Evolutionary conservation across 2,888 invertebrate species (phyloP).

Genomic region (Tetragnatha montana): DNA sequence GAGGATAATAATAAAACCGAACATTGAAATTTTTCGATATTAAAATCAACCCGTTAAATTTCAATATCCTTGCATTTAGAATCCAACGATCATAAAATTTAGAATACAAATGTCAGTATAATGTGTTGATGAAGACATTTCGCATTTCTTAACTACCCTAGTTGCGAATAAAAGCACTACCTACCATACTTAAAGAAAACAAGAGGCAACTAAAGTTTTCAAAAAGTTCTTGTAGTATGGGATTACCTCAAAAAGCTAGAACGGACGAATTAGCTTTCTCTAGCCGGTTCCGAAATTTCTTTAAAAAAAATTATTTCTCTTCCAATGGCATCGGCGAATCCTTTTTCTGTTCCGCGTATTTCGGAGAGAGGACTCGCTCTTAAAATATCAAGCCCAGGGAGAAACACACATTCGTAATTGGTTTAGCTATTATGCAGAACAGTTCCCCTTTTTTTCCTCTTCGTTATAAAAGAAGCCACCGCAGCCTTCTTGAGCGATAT

Average conservation of each 20-base stretch:
- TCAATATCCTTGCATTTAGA: too few species aligned
- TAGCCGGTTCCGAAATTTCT: not conserved
- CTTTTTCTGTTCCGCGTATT: not conserved
- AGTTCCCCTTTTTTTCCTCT: constrained; percentile 38
- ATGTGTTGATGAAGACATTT: too few species aligned
- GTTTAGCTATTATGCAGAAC: constrained; percentile 70
- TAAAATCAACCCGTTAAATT: too few species aligned
- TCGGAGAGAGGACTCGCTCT: constrained; percentile 6
- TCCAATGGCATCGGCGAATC: not conserved
- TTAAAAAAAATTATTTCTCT: constrained; percentile 14
- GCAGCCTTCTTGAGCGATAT: constrained; percentile 60
- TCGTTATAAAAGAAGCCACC: constrained; percentile 47
- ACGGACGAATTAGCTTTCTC: not conserved
- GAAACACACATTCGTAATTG: constrained; percentile 67
- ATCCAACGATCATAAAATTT: too few species aligned
- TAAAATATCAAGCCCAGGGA: constrained; percentile 41
- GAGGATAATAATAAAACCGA: too few species aligned
- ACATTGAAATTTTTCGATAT: too few species aligned
- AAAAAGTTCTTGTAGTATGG: not conserved
- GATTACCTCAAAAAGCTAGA: not conserved
- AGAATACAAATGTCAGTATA: too few species aligned
- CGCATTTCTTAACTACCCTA: too few species aligned
- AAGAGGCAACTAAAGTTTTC: too few species aligned
- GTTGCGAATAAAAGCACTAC: too few species aligned
- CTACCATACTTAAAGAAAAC: too few species aligned